Base-by-base conservation (phyloP, 2,888 invertebrate species). In the Salticus scenicus region DNA sequence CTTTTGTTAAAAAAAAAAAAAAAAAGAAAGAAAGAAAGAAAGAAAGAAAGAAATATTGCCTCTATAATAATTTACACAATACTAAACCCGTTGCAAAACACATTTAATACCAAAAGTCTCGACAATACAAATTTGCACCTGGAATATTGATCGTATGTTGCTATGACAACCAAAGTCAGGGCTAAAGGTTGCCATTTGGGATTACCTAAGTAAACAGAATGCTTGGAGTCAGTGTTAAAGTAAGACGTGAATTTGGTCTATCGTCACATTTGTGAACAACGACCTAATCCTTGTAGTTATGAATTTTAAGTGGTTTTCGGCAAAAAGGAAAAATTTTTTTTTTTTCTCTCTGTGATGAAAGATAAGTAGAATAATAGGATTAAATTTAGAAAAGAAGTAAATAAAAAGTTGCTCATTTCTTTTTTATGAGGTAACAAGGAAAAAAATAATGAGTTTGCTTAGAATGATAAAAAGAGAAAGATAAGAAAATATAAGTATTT, bases 71-170 rank as follows among this genome's bases (percentile, higher is more conserved):
- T 71, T 47, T 47, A 71, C 10, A 69, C 20, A 41, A 28, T 17
- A 20, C 17, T 42, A 24, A 42, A 47, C 17, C 10, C 47, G 41
- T 51, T 28, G 75, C 41, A 42, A 47, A 51, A 51, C 67, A 47
- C 75, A 37, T 73, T 77, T 84, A 77, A 84, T 72, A 24, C 73
- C 71, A 66, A 83, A 83, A 83, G 77, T 77, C 83, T 73, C 77
- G 66, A 84, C 83, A 84, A 84, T 84, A 84, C 83, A 84, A 84
- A 84, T 85, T 85, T 85, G 75, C 84, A 85, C 84, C 84, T 85
- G 78, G 79, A 85, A 74, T 79, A 79, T 85, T 78, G 79, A 79
- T 79, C 79, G 84, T 17, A 12, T 37, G 78, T 85, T 70, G 74
- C 64, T 33, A 74, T 79, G 47, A 67, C 74, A 70, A 85, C 84